Percentiles rank a stretch among this genome's conserved stretches.
Evolutionary conservation across 2,888 invertebrate genomes (phyloP).

Genomic region (Cephus rjabovi): DNA sequence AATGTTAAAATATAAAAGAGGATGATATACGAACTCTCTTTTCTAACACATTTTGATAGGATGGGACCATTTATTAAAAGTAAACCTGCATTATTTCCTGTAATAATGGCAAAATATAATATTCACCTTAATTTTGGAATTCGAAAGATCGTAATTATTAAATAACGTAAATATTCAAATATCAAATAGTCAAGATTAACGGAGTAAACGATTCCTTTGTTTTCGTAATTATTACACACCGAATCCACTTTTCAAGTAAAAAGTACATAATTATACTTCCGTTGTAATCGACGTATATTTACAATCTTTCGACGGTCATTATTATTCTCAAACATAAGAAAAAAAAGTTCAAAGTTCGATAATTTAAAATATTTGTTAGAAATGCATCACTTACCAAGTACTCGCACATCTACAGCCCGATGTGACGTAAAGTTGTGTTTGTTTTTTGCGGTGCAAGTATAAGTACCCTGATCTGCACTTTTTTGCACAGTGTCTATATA

Average conservation of each 20-base stretch:
- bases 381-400: conserved; percentile 62
- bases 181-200: neutral
- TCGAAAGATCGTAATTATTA: neutral
- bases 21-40: neutral
- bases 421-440: conserved; percentile 66
- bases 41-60: neutral
- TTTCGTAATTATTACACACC: neutral
- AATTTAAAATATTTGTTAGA: conserved; percentile 9
- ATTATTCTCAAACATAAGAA: neutral
- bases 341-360: neutral
- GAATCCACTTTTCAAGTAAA: neutral
- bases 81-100: neutral
- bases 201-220: neutral
- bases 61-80: neutral
- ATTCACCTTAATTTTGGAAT: neutral
- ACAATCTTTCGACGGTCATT: neutral
- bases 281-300: neutral
- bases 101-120: neutral
- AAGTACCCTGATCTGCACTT: conserved; percentile 69
- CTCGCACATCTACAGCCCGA: conserved; percentile 64
- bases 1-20: neutral
- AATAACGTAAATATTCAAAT: neutral
- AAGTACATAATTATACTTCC: neutral
- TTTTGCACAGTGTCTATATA: conserved; percentile 69
- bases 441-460: conserved; percentile 70